Conservation (phyloP, 1,140 invertebrate genomes). For the Liolophura sinensis region DNA sequence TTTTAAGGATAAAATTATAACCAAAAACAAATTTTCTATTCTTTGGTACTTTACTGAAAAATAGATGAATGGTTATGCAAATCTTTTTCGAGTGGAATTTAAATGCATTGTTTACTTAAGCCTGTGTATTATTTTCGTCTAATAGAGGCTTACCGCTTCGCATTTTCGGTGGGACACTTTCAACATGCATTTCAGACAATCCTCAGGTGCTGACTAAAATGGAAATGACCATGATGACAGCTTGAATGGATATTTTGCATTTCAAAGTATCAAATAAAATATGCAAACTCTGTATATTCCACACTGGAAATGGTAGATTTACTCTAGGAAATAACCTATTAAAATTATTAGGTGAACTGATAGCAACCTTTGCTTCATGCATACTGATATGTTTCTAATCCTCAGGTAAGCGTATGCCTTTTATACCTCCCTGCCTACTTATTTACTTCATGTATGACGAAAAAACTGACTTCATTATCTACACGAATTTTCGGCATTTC, state of each 20-base stretch:
- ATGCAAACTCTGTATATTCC: neutral
- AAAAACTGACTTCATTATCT: neutral
- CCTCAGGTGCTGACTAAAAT: conserved; percentile 46
- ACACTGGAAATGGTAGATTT: neutral
- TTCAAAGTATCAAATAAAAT: neutral
- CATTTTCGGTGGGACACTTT: conserved; percentile 54
- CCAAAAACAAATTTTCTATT: neutral
- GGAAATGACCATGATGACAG: conserved; percentile 7
- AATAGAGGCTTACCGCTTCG: conserved; percentile 45
- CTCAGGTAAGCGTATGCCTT: neutral
- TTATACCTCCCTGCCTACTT: neutral
- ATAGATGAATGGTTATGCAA: neutral
- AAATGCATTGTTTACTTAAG: neutral
- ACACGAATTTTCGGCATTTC: neutral
- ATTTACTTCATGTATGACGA: neutral
- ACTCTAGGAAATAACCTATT: neutral
- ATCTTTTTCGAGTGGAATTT: neutral
- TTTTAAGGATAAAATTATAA: neutral
- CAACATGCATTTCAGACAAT: conserved; percentile 55
- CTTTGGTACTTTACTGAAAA: neutral
- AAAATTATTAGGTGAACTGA: neutral
- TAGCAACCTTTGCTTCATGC: neutral
- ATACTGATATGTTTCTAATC: neutral
- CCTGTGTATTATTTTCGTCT: neutral
- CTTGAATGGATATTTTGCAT: neutral